Evolutionary conservation across 2,797 vertebrate genomes (phyloP).

Genomic region (Luscinia luscinia): DNA sequence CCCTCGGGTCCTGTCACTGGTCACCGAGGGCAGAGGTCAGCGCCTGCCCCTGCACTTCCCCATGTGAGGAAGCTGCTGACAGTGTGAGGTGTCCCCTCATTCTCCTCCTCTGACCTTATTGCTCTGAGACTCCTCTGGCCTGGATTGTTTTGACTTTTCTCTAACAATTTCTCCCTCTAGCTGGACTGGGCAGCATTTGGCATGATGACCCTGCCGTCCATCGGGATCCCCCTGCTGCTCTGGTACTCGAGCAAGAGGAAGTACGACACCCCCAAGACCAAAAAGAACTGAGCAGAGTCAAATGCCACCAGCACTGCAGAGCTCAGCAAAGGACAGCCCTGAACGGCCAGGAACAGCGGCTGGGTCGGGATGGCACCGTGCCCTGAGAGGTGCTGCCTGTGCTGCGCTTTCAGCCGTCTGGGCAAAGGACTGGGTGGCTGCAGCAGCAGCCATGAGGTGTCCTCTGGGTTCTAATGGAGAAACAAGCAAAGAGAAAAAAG

Average conservation of each 20-base stretch:
- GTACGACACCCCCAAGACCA: constrained; percentile 91
- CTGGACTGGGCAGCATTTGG: constrained; percentile 97
- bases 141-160: neutral
- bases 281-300: constrained; percentile 86
- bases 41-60: neutral
- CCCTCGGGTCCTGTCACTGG: neutral
- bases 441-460: neutral
- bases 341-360: neutral
- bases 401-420: neutral
- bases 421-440: neutral
- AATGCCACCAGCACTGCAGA: neutral
- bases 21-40: neutral
- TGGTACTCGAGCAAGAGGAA: constrained; percentile 99
- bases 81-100: neutral
- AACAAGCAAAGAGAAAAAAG: neutral
- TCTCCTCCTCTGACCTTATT: neutral
- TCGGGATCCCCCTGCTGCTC: constrained; percentile 92
- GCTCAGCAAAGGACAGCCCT: neutral
- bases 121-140: fast-evolving
- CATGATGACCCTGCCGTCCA: constrained; percentile 96
- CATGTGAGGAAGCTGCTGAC: neutral
- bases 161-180: constrained; percentile 64
- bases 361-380: neutral
- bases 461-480: neutral
- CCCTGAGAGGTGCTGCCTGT: neutral